Evolutionary conservation across 2,888 invertebrate species (phyloP), one percentile per base, ranked within the genome.

Genomic region (Noctuana brunneofusca): DNA sequence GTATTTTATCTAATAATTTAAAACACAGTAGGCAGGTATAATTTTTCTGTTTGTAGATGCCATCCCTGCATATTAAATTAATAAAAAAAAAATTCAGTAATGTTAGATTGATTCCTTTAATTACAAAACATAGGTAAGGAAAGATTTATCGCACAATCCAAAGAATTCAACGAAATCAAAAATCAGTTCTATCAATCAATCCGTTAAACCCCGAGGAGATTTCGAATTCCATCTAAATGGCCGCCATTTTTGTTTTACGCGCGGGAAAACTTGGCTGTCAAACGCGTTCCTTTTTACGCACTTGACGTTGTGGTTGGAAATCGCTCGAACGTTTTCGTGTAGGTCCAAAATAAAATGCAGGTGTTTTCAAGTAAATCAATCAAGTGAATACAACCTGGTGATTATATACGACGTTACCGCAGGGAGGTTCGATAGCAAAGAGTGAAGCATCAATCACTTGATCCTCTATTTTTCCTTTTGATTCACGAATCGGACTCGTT

Each of bases 391-490:
- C 58, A 65, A 71, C 62, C 64, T 66, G 69, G 74, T 74, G 73
- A 75, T 77, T 77, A 76, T 68, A 65, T 69, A 60, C 58, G 71
- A 71, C 72, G 67, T 70, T 67, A 68, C 74, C 70, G 53, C 64
- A 56, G 71, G 73, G 66, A 65, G 60, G 62, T 66, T 67, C 69
- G 68, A 68, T 69, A 66, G 64, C 58, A 65, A 65, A 64, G 76
- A 71, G 68, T 68, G 68, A 71, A 69, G 75, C 83, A 86, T 86
- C 82, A 82, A 87, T 87, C 87, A 86, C 76, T 24, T 73, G 72
- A 52, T 78, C 70, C 66, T 83, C 79, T 83, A 75, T 83, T 84
- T 83, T 81, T 73, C 71, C 68, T 70, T 67, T 66, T 69, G 68
- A 66, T 68, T 67, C 69, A 71, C 67, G 63, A 67, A 66, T 71